Percentiles rank a stretch among this genome's conserved stretches.
Evolutionary conservation across 2,888 invertebrate genomes (phyloP).

Genomic region (Thera britannica): DNA sequence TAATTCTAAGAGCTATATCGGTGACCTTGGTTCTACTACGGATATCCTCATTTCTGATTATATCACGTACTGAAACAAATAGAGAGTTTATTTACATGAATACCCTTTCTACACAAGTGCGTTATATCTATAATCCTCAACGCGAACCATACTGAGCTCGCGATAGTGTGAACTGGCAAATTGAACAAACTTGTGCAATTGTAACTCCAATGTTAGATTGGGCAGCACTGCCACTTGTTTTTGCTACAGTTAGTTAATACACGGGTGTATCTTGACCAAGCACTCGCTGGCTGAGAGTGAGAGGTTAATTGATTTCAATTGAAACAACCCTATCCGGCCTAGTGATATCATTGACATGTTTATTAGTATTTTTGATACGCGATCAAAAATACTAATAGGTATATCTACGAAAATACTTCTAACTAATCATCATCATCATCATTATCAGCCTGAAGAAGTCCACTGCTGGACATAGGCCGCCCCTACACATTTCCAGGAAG

Average conservation of each 20-base stretch:
- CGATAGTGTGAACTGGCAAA: constrained; percentile 77
- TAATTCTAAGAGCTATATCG: no score
- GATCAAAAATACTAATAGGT: background rate
- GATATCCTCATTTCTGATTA: no score
- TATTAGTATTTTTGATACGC: background rate
- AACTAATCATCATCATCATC: no score
- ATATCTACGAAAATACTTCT: no score
- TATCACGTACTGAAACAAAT: no score
- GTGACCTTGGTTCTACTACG: no score
- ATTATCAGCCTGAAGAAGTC: no score
- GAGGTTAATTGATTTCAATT: constrained; percentile 27
- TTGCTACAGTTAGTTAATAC: constrained; percentile 68
- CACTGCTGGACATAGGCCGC: no score
- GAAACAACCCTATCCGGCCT: constrained; percentile 22
- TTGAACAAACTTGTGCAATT: constrained; percentile 80
- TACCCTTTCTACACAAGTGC: background rate
- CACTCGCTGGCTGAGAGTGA: constrained; percentile 48
- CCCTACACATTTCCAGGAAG: no score
- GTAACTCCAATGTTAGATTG: constrained; percentile 81
- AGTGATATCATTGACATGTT: constrained; percentile 15
- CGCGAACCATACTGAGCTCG: constrained; percentile 42
- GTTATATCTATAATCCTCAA: constrained; percentile 34
- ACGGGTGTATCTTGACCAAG: constrained; percentile 66
- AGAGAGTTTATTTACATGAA: background rate
- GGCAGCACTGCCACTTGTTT: constrained; percentile 72